A percentile compares a stretch with the other conserved stretches of the same genome.
These are phyloP conservation scores for Hippocampus barbouri DNA, from an alignment of 2,113 vertebrate genomes.

Conservation along the genomic window DNA sequence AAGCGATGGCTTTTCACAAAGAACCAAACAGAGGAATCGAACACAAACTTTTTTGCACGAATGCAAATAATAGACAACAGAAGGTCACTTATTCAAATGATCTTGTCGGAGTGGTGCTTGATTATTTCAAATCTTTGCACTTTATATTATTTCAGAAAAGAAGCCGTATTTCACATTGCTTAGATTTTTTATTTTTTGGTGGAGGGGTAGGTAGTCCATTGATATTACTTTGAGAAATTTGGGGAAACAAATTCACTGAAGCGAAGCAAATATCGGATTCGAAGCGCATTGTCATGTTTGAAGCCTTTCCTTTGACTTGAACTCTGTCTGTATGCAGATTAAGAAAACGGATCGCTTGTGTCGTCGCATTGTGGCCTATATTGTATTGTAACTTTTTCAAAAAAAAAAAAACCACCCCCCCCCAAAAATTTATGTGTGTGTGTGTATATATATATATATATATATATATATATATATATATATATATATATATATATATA, in stretches of 20 bases:
- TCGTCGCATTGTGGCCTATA: no score
- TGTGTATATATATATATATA: no score
- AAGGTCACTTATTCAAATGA: conserved; percentile 29
- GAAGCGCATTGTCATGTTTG: no score
- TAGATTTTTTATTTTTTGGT: neutral
- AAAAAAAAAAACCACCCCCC: no score
- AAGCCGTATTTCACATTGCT: neutral
- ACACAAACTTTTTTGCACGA: neutral
- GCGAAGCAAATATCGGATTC: no score
- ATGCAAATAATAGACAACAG: conserved; percentile 20
- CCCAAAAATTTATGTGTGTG: no score
- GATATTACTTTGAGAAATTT: neutral
- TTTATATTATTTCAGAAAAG: neutral
- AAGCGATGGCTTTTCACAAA: no score
- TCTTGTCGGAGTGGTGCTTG: neutral
- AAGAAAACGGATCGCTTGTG: neutral
- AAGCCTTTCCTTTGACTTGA: neutral
- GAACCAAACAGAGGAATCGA: conserved; percentile 3
- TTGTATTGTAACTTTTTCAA: no score
- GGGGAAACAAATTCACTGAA: neutral
- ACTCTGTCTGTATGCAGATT: neutral
- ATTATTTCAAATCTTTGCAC: conserved; percentile 1
- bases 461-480: no score
- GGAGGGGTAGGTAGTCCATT: neutral
- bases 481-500: no score